These are phyloP conservation scores for Salminus brasiliensis DNA, from an alignment of 2,113 vertebrate species.

Conservation along the genomic window DNA sequence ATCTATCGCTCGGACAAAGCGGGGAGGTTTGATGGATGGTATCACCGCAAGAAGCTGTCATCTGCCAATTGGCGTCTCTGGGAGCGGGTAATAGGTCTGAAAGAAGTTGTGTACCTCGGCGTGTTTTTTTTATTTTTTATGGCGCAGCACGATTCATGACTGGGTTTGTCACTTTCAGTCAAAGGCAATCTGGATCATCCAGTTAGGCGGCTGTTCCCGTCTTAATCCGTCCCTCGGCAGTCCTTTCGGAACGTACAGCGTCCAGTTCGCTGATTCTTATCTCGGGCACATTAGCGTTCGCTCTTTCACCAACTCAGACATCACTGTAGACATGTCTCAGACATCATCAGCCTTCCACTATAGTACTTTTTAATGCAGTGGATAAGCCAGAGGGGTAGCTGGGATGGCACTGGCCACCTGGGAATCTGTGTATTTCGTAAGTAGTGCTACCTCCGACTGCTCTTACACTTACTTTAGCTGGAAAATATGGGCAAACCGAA, in stretches of 20 bases:
- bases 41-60: conserved; percentile 34
- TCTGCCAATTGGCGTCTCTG: conserved; percentile 43
- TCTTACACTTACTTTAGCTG: too few relatives aligned
- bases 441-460: too few relatives aligned
- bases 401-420: too few relatives aligned
- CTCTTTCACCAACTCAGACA: not conserved
- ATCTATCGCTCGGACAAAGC: conserved; percentile 13
- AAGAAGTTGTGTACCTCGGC: conserved; percentile 35
- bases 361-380: too few relatives aligned
- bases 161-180: conserved; percentile 37
- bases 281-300: not conserved
- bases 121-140: conserved; percentile 42
- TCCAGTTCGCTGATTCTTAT: not conserved
- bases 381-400: too few relatives aligned
- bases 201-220: not conserved
- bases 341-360: not conserved
- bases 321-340: not conserved
- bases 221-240: conserved; percentile 12
- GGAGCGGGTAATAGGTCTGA: conserved; percentile 42
- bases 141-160: conserved; percentile 26
- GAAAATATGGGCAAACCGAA: too few relatives aligned
- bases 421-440: too few relatives aligned
- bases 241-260: not conserved
- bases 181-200: conserved; percentile 18
- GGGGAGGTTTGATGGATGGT: conserved; percentile 47